phyloP scores from a whole-genome alignment of 2,888 invertebrate genomes.

The Phrixothrix hirtus region DNA sequence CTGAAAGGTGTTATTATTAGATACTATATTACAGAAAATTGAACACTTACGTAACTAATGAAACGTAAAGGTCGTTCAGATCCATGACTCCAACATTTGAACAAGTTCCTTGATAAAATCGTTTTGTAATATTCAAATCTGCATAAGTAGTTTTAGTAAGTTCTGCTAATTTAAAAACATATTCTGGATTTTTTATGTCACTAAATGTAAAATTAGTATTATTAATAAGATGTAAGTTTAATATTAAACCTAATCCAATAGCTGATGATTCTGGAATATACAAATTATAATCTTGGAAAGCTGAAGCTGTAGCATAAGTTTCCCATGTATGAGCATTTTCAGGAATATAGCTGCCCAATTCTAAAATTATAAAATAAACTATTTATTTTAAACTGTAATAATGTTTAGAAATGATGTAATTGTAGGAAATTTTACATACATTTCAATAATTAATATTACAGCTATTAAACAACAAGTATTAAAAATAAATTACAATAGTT shows the following conservation, averaged over 20 bases:
- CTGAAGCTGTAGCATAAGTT: slow-evolving; percentile 41
- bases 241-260: slow-evolving; percentile 45
- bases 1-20: slow-evolving; percentile 47
- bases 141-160: slow-evolving; percentile 44
- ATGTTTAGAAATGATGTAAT: no score
- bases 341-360: slow-evolving; percentile 50
- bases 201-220: slow-evolving; percentile 43
- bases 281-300: slow-evolving; percentile 48
- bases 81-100: slow-evolving; percentile 69
- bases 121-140: slow-evolving; percentile 42
- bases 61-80: slow-evolving; percentile 67
- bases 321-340: slow-evolving; percentile 42
- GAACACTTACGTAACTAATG: slow-evolving; percentile 65
- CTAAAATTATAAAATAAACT: slow-evolving; percentile 41
- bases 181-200: slow-evolving; percentile 40
- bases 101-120: slow-evolving; percentile 55
- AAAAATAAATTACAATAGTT: background rate
- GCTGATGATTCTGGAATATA: slow-evolving; percentile 48
- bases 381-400: no score
- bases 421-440: no score
- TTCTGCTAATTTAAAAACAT: slow-evolving; percentile 45
- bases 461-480: no score
- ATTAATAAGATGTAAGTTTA: slow-evolving; percentile 46
- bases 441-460: no score
- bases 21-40: background rate